Base-by-base conservation (phyloP, 2,797 vertebrate species). In the Urophycis tenuis region DNA sequence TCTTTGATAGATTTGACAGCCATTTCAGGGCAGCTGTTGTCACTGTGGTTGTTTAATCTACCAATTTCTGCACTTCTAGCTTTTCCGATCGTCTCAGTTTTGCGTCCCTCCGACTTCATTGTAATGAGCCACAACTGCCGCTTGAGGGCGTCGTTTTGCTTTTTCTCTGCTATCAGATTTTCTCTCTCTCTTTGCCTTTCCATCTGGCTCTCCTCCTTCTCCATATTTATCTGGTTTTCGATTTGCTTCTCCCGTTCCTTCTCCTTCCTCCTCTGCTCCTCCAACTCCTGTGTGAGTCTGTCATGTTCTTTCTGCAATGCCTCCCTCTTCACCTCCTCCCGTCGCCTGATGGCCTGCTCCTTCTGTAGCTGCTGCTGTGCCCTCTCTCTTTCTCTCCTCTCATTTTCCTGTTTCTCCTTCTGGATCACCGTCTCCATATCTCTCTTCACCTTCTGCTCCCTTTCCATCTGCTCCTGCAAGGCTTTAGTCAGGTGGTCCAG, bases 281-380 rank as follows among this genome's bases (percentile, higher is more conserved):
- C 80, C 31, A 88, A 36, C 69, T 32, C 81, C 64, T 74, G 77
- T 29, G 35, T 78, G 30, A 89, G 81, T 53, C 75, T 78, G 0
- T 88, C 80, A 70, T 89, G 33, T 72, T 90, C 82, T 31, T 74
- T 84, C 64, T 89, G 85, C 75, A 90, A 31, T 49, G 79, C 71
- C 0, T 85, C 83, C 80, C 82, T 85, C 36, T 74, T 86, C 72
- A 80, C 80, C 36, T 85, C 81, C 72, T 87, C 84, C 39, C 75
- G 74, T 71, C 81, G 83, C 25, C 71, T 78, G 39, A 83, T 81
- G 77, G 77, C 76, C 76, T 84, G 82, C 78, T 89, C 87, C 74
- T 70, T 83, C 81, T 87, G 75, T 45, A 77, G 79, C 32, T 81
- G 84, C 81, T 86, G 83, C 34, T 78, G 8, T 19, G 87, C 79